Evolutionary conservation across 2,113 vertebrate species (phyloP).

Genomic region (Silurus asotus): DNA sequence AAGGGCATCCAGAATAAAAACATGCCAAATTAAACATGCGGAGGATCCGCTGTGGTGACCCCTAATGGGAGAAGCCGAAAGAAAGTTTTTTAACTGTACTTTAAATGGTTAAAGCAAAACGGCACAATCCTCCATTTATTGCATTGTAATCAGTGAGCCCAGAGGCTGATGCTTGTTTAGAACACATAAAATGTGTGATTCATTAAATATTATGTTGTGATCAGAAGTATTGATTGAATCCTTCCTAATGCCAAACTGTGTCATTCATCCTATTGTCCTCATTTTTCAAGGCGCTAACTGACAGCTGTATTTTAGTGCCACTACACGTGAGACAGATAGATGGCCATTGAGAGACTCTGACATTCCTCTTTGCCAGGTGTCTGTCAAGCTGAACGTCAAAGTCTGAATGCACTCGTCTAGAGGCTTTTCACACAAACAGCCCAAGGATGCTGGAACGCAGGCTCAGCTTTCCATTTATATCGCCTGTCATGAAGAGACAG

Average conservation of each 20-base stretch:
- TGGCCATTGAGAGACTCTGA: conserved; percentile 8
- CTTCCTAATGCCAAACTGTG: conserved; percentile 10
- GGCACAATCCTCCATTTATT: not conserved
- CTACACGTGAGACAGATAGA: conserved; percentile 25
- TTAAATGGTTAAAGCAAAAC: not conserved
- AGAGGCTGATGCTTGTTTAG: not conserved
- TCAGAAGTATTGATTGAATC: conserved; percentile 13
- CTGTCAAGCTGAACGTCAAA: conserved; percentile 51
- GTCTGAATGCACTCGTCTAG: conserved; percentile 40
- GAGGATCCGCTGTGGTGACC: too few relatives aligned
- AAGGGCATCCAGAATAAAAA: too few relatives aligned
- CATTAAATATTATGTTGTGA: conserved; percentile 4
- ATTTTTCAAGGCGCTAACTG: conserved; percentile 8
- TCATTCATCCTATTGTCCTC: conserved; percentile 6
- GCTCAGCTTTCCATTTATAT: conserved; percentile 38
- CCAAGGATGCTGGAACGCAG: conserved; percentile 21
- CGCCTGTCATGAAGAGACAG: conserved; percentile 40
- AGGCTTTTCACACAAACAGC: conserved; percentile 34
- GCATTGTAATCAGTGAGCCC: not conserved
- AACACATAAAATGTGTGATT: conserved; percentile 12
- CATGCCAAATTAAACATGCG: too few relatives aligned
- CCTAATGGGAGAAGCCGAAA: too few relatives aligned
- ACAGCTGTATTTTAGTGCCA: conserved; percentile 28
- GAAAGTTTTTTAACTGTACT: not conserved
- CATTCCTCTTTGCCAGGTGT: conserved; percentile 30